Evolutionary conservation across 30 jellyfish, hydroid and myxozoan genomes (phyloP).

Genomic region (Mastigias papua): DNA sequence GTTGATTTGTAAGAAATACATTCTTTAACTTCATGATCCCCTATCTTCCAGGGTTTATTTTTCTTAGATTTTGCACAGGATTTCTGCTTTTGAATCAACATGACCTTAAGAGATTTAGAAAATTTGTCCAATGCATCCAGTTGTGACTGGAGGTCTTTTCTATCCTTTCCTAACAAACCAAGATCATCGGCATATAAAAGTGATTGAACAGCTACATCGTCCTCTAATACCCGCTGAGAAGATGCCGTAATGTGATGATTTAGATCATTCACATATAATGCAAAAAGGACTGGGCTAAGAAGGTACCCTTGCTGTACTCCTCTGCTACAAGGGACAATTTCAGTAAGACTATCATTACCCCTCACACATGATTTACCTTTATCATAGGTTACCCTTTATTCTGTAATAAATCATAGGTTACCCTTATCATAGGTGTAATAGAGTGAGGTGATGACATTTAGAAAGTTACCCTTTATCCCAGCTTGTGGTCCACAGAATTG

Average conservation of each 20-base stretch:
- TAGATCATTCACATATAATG: conserved; percentile 39
- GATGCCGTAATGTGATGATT: background rate
- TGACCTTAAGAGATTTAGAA: background rate
- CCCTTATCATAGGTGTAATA: too few relatives aligned
- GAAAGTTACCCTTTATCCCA: background rate
- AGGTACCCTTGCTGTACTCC: conserved; percentile 51
- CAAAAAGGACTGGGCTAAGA: conserved; percentile 51
- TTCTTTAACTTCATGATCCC: background rate
- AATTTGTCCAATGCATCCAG: background rate
- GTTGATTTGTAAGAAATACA: too few relatives aligned
- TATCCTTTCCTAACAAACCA: conserved; percentile 12
- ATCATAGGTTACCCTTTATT: conserved; percentile 24
- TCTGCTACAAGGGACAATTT: conserved; percentile 4
- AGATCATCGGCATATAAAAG: conserved; percentile 27
- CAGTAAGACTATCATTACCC: conserved; percentile 27
- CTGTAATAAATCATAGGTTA: too few relatives aligned
- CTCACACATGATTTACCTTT: conserved; percentile 18
- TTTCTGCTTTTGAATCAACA: conserved; percentile 7
- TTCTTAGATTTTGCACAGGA: background rate
- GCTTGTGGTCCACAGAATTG: conserved; percentile 31
- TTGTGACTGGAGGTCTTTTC: conserved; percentile 29
- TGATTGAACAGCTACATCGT: background rate
- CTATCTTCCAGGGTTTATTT: background rate
- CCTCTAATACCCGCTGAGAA: conserved; percentile 6
- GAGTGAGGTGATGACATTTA: background rate